A percentile compares a stretch with the other conserved stretches of the same genome.
Evolutionary conservation across 2,888 invertebrate genomes (phyloP).

Genomic region (Yponomeuta plumbellus): DNA sequence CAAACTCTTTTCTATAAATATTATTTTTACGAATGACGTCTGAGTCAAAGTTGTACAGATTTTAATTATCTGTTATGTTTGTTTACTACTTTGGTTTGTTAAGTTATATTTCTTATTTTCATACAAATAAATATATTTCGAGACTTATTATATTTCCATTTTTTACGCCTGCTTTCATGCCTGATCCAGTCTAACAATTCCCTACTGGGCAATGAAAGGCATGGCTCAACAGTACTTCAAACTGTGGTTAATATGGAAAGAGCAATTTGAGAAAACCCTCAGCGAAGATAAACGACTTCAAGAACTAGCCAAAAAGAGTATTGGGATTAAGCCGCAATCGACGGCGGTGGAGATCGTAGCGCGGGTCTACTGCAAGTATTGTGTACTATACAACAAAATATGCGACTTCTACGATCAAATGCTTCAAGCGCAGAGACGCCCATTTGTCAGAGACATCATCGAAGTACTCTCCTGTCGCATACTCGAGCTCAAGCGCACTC

Average conservation of each 20-base stretch:
- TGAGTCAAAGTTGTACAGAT: too few relatives aligned
- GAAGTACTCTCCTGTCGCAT: constrained; percentile 77
- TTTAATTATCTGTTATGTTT: too few relatives aligned
- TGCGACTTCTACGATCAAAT: constrained; percentile 79
- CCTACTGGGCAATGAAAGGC: too few relatives aligned
- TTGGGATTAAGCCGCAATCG: constrained; percentile 63
- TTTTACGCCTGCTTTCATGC: neutral
- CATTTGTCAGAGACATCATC: constrained; percentile 73
- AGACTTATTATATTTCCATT: too few relatives aligned
- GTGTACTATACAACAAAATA: constrained; percentile 72
- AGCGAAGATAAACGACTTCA: constrained; percentile 53
- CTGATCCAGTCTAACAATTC: too few relatives aligned
- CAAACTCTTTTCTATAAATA: too few relatives aligned
- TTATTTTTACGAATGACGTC: too few relatives aligned
- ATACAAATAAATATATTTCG: too few relatives aligned
- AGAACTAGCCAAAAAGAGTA: constrained; percentile 38
- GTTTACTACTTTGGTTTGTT: too few relatives aligned
- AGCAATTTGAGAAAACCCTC: constrained; percentile 38
- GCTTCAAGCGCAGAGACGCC: constrained; percentile 77
- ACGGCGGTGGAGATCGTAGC: constrained; percentile 68
- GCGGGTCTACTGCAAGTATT: constrained; percentile 71
- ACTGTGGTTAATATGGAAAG: constrained; percentile 55
- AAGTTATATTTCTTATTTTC: too few relatives aligned
- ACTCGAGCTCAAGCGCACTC: constrained; percentile 74
- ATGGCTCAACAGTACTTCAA: constrained; percentile 60